Evolutionary conservation across 2,797 vertebrate species (phyloP), one percentile per base, ranked within the genome.

Genomic region (Acipenser transmontanus): DNA sequence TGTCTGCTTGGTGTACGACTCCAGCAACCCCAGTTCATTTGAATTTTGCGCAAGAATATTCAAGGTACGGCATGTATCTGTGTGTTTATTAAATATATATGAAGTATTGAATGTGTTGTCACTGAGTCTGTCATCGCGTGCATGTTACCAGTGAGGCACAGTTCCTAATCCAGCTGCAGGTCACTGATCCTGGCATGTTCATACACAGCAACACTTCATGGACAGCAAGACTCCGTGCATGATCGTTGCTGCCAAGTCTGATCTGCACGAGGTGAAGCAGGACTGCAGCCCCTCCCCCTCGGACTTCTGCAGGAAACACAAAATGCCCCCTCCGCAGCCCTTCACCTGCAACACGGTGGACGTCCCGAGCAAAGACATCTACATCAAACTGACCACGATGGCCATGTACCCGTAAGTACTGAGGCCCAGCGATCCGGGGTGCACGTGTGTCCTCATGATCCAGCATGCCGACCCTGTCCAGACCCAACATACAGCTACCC

Each of bases 361-460:
- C 0, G 85, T 85, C 2, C 95, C 94, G 49, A 92, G 74, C 85
- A 95, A 94, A 78, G 97, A 99, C 76, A 88, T 98, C 84, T 98
- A 97, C 85, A 94, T 95, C 68, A 94, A 97, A 79, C 83, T 99
- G 87, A 97, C 97, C 78, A 98, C 95, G 13, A 97, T 98, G 95
- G 95, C 96, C 77, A 98, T 98, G 95, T 98, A 98, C 75, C 97
- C 96, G 97, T 99, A 91, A 98, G 97, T 97, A 91, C 68, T 7
- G 49, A 5, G 6, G 7, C 7, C 7, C 9, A n/a, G n/a, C 9
- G 12, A 12, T 54, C 10, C 48, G 7, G 17, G 2, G 34, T n/a
- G 10, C 34, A 50, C 0, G 17, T 17, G 17, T 17, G 17, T 17
- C 17, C 17, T 17, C 17, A 17, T 17, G 17, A 6, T 4, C n/a